Conservation (phyloP, 2,113 vertebrate genomes). For the Archocentrus centrarchus region DNA sequence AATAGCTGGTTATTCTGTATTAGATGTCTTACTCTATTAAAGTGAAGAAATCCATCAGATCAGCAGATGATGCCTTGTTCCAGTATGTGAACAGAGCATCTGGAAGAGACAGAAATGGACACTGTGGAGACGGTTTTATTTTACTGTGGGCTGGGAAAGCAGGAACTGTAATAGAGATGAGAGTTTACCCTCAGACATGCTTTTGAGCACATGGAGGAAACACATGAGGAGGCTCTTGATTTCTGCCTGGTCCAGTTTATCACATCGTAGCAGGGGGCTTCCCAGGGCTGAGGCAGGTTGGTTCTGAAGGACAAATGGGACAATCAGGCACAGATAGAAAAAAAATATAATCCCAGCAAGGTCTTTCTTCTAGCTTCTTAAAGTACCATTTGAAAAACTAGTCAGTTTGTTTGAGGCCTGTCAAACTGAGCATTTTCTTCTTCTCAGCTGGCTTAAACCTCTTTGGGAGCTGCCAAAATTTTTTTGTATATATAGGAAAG, state of each 20-base stretch:
- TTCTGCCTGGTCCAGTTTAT: conserved; percentile 96
- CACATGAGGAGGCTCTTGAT: conserved; percentile 97
- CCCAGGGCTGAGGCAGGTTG: conserved; percentile 85
- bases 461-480: too few relatives aligned
- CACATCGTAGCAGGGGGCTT: conserved; percentile 89
- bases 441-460: background rate
- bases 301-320: conserved; percentile 77
- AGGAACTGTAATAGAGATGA: background rate
- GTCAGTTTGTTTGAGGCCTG: too few relatives aligned
- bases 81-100: conserved; percentile 97
- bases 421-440: background rate
- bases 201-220: conserved; percentile 96
- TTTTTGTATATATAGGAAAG: background rate
- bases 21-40: conserved; percentile 90
- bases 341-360: background rate
- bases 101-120: conserved; percentile 68
- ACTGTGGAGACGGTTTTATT: background rate
- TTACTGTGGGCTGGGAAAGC: background rate
- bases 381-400: background rate
- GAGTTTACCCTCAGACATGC: conserved; percentile 96
- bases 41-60: conserved; percentile 98
- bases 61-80: conserved; percentile 93
- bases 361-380: background rate
- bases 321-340: conserved; percentile 15
- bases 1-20: background rate